Base-by-base conservation (phyloP, 2,888 invertebrate species). In the Brachylomia viminalis region DNA sequence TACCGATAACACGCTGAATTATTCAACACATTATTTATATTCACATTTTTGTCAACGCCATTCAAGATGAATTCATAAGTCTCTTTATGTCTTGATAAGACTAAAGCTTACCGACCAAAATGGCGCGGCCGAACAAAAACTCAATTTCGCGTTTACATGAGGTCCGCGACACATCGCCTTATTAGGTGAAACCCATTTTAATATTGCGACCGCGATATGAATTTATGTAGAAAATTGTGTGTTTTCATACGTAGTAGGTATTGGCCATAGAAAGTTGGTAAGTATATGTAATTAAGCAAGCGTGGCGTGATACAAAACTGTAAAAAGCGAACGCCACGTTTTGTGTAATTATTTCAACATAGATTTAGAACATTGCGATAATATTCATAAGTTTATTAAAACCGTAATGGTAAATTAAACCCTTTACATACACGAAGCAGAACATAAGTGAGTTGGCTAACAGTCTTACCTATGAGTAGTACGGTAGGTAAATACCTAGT, bases 11-110 rank as follows among this genome's bases (percentile, higher is more conserved):
- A 96, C 96, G 96, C 96, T 96, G 96, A 95, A 96, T 96, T 92
- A 96, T 96, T 96, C 96, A 96, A 93, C 91, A 91, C 93, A 95
- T 94, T 94, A 95, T 95, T 95, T 95, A 96, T 95, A 95, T 95
- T 96, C 95, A 95, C 95, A 95, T 96, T 96, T 96, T 96, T 96
- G 95, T 95, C 96, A 95, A 95, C 95, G 95, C 96, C 95, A 94
- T 95, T 95, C 94, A 94, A 91, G 92, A 95, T 95, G 93, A 94
- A 96, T 95, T 96, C 95, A 95, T 95, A 95, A 94, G 93, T 92
- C 93, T 95, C 95, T 95, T 96, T 96, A 96, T 95, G 96, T 96
- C 96, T 96, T 96, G 95, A 96, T 96, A 95, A 95, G 94, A 95
- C 93, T 95, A 95, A 96, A 95, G 96, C 95, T 95, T 93, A 95